Conservation (phyloP, 2,797 vertebrate genomes). For the Harpagifer antarcticus region DNA sequence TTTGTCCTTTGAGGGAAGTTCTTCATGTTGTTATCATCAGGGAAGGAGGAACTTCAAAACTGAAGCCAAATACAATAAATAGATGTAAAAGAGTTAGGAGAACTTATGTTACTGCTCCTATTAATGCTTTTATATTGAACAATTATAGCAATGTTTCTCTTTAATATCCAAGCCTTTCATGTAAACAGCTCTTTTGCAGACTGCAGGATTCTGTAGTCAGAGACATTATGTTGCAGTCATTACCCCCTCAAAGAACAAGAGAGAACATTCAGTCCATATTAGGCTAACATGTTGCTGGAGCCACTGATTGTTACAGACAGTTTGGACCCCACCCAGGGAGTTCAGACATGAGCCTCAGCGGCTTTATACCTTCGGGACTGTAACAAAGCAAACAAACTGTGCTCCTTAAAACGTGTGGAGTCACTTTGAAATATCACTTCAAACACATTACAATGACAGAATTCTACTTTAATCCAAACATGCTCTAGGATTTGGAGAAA, state of each 20-base stretch:
- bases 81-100: slow-evolving; percentile 1
- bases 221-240: slow-evolving; percentile 31
- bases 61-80: slow-evolving; percentile 32
- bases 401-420: not conserved
- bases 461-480: not conserved
- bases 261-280: slow-evolving; percentile 68
- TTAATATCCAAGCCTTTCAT: not conserved
- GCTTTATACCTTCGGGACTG: slow-evolving; percentile 45
- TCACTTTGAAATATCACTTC: not conserved
- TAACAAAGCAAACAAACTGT: slow-evolving; percentile 32
- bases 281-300: slow-evolving; percentile 57
- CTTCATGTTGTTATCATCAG: slow-evolving; percentile 14
- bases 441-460: not conserved
- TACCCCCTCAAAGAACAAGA: slow-evolving; percentile 41
- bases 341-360: slow-evolving; percentile 41
- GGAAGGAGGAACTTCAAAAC: slow-evolving; percentile 39
- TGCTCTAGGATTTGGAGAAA: not conserved
- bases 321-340: slow-evolving; percentile 66
- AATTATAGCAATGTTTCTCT: not conserved
- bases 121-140: slow-evolving; percentile 1
- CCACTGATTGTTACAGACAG: slow-evolving; percentile 64
- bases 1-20: slow-evolving; percentile 45
- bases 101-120: slow-evolving; percentile 15
- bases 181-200: slow-evolving; percentile 35
- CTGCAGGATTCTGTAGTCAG: slow-evolving; percentile 16